These are phyloP conservation scores for Aphelocoma californica DNA, from an alignment of 2,797 vertebrate genomes.

Conservation along the genomic window DNA sequence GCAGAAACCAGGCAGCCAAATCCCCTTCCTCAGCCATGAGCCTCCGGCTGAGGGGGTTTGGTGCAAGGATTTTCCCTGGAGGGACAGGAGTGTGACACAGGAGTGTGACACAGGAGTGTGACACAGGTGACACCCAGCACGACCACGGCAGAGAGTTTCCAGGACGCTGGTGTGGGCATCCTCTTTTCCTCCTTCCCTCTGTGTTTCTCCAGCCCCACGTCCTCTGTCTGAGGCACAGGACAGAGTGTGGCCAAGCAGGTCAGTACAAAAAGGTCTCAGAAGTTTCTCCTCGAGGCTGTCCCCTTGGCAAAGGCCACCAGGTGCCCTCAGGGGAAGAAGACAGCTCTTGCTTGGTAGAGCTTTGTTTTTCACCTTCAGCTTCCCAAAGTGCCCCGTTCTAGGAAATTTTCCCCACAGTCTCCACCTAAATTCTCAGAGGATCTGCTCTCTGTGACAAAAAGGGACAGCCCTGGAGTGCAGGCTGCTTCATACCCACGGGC, in stretches of 20 bases:
- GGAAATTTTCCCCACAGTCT: background rate
- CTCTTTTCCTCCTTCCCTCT: background rate
- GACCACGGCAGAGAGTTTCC: rapidly evolving
- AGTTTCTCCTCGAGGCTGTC: background rate
- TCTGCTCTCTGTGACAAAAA: background rate
- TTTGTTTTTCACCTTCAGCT: background rate
- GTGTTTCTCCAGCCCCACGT: background rate
- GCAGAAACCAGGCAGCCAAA: background rate
- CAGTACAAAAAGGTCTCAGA: background rate
- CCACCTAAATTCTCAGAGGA: background rate
- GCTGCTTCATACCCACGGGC: background rate
- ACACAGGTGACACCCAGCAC: background rate
- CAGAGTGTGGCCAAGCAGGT: background rate
- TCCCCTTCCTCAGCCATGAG: background rate
- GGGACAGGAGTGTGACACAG: background rate
- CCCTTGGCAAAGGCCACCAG: background rate
- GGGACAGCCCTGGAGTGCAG: background rate
- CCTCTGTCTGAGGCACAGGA: background rate
- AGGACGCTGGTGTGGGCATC: background rate
- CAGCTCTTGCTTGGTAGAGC: background rate
- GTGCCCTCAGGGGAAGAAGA: background rate
- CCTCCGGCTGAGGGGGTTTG: background rate
- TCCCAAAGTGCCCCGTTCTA: background rate
- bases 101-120: background rate
- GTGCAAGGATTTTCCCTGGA: background rate